Percentiles rank a stretch among this genome's conserved stretches.
These are phyloP conservation scores for Calameuta idolon DNA, from an alignment of 2,888 invertebrate genomes.

Conservation along the genomic window DNA sequence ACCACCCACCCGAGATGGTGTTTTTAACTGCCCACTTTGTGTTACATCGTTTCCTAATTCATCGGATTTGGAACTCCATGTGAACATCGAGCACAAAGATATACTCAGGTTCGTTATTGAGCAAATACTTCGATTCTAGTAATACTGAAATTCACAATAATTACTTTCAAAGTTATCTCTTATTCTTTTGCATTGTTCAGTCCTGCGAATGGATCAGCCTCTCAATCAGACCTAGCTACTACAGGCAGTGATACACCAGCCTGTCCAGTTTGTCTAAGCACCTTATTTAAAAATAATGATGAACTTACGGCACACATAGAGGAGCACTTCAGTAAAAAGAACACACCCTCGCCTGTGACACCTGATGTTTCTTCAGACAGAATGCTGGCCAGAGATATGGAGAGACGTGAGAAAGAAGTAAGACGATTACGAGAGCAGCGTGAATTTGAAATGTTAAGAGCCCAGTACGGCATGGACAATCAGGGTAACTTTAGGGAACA, in stretches of 20 bases:
- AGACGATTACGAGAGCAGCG: slow-evolving; percentile 80
- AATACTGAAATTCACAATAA: not conserved
- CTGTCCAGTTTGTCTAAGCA: slow-evolving; percentile 67
- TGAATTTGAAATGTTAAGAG: slow-evolving; percentile 83
- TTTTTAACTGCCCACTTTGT: slow-evolving; percentile 84
- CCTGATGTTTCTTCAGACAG: slow-evolving; percentile 69
- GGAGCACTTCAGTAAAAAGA: slow-evolving; percentile 77
- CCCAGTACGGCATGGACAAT: slow-evolving; percentile 91
- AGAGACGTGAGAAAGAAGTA: slow-evolving; percentile 74
- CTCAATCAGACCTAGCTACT: slow-evolving; percentile 56
- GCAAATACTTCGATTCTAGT: not conserved
- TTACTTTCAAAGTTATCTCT: not conserved
- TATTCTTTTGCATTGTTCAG: slow-evolving; percentile 31
- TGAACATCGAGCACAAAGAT: slow-evolving; percentile 87
- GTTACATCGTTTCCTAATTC: slow-evolving; percentile 78
- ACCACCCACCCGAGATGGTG: slow-evolving; percentile 56
- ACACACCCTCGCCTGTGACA: slow-evolving; percentile 65
- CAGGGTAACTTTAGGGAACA: slow-evolving; percentile 85
- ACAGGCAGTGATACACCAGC: slow-evolving; percentile 61
- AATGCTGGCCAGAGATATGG: slow-evolving; percentile 70
- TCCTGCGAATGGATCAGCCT: slow-evolving; percentile 59
- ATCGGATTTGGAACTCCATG: slow-evolving; percentile 86
- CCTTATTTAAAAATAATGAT: slow-evolving; percentile 65
- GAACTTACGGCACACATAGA: slow-evolving; percentile 83
- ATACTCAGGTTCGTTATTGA: slow-evolving; percentile 75